Percentiles rank a stretch among this genome's conserved stretches.
Conservation (phyloP, 1,140 invertebrate species). For the Drosophila triauraria region DNA sequence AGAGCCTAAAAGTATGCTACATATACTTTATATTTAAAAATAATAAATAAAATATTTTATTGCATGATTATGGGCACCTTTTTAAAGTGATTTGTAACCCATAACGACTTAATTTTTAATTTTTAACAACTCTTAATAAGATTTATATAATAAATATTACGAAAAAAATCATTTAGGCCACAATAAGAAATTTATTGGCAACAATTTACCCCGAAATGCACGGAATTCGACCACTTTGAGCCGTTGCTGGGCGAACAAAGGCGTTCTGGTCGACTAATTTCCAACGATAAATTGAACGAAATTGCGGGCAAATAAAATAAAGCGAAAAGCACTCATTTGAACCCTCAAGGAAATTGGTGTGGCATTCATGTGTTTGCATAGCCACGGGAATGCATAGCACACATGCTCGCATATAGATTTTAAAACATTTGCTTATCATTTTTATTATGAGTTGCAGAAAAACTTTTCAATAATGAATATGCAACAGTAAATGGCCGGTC, state of each 20-base stretch:
- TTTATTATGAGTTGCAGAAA: conserved; percentile 52
- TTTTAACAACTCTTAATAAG: neutral
- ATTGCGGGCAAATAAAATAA: conserved; percentile 18
- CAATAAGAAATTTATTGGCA: neutral
- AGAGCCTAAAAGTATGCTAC: no score
- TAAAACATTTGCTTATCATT: conserved; percentile 52
- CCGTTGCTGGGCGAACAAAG: neutral
- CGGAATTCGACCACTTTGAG: conserved; percentile 11
- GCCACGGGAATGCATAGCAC: conserved; percentile 2
- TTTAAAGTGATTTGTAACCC: no score
- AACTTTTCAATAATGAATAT: conserved; percentile 77
- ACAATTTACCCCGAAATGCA: neutral
- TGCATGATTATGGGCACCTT: no score
- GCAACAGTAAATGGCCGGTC: conserved; percentile 64
- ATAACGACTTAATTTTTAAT: no score
- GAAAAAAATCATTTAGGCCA: no score
- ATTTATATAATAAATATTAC: neutral
- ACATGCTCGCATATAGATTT: conserved; percentile 21
- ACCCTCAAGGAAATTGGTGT: conserved; percentile 31
- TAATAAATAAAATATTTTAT: no score
- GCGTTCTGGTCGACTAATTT: conserved; percentile 35
- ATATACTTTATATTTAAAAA: no score
- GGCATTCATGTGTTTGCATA: conserved; percentile 21
- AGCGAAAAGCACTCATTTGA: conserved; percentile 16
- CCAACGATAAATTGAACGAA: conserved; percentile 24